phyloP scores from a whole-genome alignment of 2,888 invertebrate species.

The Stegophylla sp. region DNA sequence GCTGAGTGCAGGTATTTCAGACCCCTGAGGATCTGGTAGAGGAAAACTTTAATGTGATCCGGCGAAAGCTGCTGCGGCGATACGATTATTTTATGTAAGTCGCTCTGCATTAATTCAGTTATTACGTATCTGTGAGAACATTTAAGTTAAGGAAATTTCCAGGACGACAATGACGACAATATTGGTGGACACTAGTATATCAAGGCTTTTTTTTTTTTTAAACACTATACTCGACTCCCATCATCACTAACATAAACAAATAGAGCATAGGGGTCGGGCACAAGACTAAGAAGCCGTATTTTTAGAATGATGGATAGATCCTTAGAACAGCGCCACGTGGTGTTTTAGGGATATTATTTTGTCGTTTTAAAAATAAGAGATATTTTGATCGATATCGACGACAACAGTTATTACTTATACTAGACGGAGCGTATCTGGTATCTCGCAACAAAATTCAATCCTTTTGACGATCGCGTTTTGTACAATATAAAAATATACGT shows the following conservation, averaged over 20 bases:
- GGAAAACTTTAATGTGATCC: slow-evolving; percentile 99
- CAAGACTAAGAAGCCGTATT: slow-evolving; percentile 36
- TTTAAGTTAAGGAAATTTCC: slow-evolving; percentile 63
- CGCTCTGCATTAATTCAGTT: slow-evolving; percentile 98
- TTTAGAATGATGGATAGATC: slow-evolving; percentile 52
- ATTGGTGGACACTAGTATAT: not conserved
- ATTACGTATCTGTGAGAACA: slow-evolving; percentile 86
- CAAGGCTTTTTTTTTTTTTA: not conserved
- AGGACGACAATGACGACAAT: not conserved
- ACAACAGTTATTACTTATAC: not conserved
- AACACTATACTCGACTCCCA: not conserved
- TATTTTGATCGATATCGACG: not conserved
- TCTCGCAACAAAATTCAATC: not conserved
- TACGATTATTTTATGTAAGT: slow-evolving; percentile 99
- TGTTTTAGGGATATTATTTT: not conserved
- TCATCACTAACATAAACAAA: not conserved
- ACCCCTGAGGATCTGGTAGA: slow-evolving; percentile 99
- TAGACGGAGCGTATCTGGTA: not conserved
- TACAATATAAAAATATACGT: too few relatives aligned
- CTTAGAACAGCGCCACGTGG: slow-evolving; percentile 12
- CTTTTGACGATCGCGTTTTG: not conserved
- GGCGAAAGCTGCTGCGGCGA: slow-evolving; percentile 98
- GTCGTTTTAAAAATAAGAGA: slow-evolving; percentile 51
- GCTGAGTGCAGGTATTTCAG: slow-evolving; percentile 98
- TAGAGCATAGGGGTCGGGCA: not conserved